Conservation (phyloP, 2,888 invertebrate genomes). For the Notocelia uddmanniana region DNA sequence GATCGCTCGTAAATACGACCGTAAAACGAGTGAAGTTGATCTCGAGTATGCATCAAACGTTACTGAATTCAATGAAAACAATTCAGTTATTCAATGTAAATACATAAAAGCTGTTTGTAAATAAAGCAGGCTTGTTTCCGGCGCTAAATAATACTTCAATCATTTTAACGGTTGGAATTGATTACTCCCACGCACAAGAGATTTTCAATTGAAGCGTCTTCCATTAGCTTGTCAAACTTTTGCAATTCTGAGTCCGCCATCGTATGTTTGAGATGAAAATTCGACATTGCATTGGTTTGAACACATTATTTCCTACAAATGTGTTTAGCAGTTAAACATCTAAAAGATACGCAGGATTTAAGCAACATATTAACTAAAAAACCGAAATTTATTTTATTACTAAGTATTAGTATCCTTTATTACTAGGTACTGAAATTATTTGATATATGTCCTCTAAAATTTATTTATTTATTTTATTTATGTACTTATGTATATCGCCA, state of each 20-base stretch:
- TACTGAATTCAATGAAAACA: slow-evolving; percentile 15
- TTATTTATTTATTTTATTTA: no score
- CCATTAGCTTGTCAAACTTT: slow-evolving; percentile 23
- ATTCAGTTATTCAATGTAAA: slow-evolving; percentile 23
- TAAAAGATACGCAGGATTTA: no score
- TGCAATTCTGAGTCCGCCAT: not conserved
- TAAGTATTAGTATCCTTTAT: no score
- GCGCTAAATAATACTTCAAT: slow-evolving; percentile 1
- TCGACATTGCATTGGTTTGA: not conserved
- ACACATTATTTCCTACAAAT: no score
- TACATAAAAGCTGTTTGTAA: slow-evolving; percentile 21
- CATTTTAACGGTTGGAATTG: slow-evolving; percentile 2
- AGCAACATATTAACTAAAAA: no score
- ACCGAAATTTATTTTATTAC: no score
- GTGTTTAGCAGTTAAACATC: no score
- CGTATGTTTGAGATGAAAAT: not conserved
- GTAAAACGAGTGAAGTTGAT: slow-evolving; percentile 25
- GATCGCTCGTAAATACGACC: slow-evolving; percentile 29
- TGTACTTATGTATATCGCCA: no score
- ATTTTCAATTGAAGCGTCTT: not conserved
- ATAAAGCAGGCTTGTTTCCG: slow-evolving; percentile 25
- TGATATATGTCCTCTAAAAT: no score
- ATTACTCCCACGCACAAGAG: not conserved
- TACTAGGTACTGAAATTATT: no score
- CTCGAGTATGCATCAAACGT: slow-evolving; percentile 12